Conservation (phyloP, 2,888 invertebrate genomes). For the Morpho deidamia region DNA sequence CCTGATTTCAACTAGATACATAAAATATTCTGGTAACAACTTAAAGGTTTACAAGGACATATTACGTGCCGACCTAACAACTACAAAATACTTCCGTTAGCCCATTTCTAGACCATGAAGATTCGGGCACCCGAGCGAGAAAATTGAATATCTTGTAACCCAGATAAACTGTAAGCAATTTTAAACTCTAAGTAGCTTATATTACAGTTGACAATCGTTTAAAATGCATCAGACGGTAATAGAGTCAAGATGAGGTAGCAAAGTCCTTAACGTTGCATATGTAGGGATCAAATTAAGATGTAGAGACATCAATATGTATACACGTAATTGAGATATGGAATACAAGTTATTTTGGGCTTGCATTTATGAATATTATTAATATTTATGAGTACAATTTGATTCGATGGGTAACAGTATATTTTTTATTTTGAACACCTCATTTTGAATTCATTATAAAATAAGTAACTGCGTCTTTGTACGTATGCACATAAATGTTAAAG, state of each 20-base stretch:
- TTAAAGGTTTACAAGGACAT: conserved; percentile 1
- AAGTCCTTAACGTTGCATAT: conserved; percentile 10
- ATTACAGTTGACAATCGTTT: neutral
- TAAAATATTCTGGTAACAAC: conserved; percentile 8
- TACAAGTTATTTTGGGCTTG: neutral
- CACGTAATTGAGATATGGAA: conserved; percentile 1
- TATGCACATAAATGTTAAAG: too few relatives aligned
- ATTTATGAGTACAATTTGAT: too few relatives aligned
- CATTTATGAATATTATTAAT: too few relatives aligned
- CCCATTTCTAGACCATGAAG: conserved; percentile 12
- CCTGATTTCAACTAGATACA: neutral
- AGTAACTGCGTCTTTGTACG: too few relatives aligned
- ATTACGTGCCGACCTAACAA: conserved; percentile 1
- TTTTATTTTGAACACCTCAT: too few relatives aligned
- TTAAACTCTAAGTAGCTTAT: neutral
- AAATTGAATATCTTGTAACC: conserved; percentile 38
- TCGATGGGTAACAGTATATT: too few relatives aligned
- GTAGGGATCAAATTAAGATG: conserved; percentile 8
- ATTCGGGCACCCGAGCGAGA: conserved; percentile 29
- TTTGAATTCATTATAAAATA: too few relatives aligned
- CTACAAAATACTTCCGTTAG: conserved; percentile 8
- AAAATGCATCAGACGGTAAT: neutral
- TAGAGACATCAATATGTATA: neutral
- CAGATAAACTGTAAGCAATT: neutral
- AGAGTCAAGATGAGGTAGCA: conserved; percentile 6